Evolutionary conservation across 2,113 vertebrate genomes (phyloP), one percentile per base, ranked within the genome.

Genomic region (Pyrgilauda ruficollis): DNA sequence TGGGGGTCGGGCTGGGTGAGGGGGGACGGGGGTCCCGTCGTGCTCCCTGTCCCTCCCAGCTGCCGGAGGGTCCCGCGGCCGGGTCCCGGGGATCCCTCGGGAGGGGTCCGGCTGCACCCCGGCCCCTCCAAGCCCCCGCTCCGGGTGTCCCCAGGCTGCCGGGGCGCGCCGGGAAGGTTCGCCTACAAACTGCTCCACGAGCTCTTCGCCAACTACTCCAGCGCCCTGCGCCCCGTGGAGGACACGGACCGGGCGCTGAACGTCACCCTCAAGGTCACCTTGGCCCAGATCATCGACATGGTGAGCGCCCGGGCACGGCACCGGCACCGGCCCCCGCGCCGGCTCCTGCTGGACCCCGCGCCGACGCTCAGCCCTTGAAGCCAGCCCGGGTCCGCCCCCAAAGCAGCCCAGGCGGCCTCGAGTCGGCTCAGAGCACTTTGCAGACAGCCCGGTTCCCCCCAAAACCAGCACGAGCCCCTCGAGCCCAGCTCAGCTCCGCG

Each of bases 261-360:
- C 8, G 98, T 99, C 94, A 99, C 98, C 41, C 97, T 99, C 26
- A 99, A 98, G 95, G 97, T 99, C 96, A 99, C 99, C 16, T 90
- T 99, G 43, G 98, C 99, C 50, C 99, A 99, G 96, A 99, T 99
- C 95, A 99, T 99, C 11, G 98, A 99, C 96, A 99, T 99, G 99
- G 99, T 99, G 97, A 97, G 97, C n/a, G 52, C 15, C 7, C 7
- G 2, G 55, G 14, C 46, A 7, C 4, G 15, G 68, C 58, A 6
- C 74, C 24, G 6, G 44, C 56, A 5, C 39, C 39, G 6, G 13
- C 77, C 59, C 24, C 61, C 59, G 10, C 58, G 0, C 5, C 1
- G 30, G 31, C 1, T 44, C 59, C 61, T 3, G 49, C 66, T 8
- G 1, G 0, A 6, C 26, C 46, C 58, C 21, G 13, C 23, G 39